Base-by-base conservation (phyloP, 2,113 vertebrate genomes). In the Amblyopsis rosae region DNA sequence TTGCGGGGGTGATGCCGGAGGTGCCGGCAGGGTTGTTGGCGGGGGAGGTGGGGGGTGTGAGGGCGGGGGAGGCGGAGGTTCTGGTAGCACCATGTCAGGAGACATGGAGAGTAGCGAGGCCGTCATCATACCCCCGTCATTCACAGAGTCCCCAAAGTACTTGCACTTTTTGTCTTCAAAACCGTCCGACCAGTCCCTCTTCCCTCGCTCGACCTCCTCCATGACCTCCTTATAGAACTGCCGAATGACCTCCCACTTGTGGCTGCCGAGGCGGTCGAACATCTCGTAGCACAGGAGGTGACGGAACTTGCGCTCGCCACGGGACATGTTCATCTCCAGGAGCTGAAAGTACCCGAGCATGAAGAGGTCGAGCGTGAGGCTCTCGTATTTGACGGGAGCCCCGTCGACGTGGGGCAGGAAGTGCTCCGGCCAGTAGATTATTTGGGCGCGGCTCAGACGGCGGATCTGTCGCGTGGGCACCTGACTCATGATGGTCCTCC, bases 311-410 rank as follows among this genome's bases (percentile, higher is more conserved):
- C 98, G 92, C 76, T 99, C 97, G 9, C 88, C 90, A 0, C 94
- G 94, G 69, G 94, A 94, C 88, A 99, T 95, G 65, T 89, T 92
- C 98, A 99, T 99, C 89, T 99, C 98, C n/a, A 99, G 89, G 55
- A 99, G 88, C 87, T 99, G 98, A 82, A 99, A 99, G 84, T 99
- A 99, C 67, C 98, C 98, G 5, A 99, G 94, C 97, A 99, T 98
- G 88, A 99, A 99, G 48, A 98, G 97, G 85, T 99, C 96, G 0
- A 99, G 93, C 0, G 94, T 95, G 70, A 99, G 93, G 83, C 92
- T 95, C 80, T 97, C 93, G 0, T 99, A 96, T 45, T 82, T 76
- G 65, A 94, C 87, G 0, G 95, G 94, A 0, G 89, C 84, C 0
- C 96, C 96, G 0, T 92, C 86, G 0, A 95, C 85, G 0, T 95